A percentile compares a stretch with the other conserved stretches of the same genome.
Evolutionary conservation across 2,888 invertebrate species (phyloP).

Genomic region (Polydrusus pterygomalis): DNA sequence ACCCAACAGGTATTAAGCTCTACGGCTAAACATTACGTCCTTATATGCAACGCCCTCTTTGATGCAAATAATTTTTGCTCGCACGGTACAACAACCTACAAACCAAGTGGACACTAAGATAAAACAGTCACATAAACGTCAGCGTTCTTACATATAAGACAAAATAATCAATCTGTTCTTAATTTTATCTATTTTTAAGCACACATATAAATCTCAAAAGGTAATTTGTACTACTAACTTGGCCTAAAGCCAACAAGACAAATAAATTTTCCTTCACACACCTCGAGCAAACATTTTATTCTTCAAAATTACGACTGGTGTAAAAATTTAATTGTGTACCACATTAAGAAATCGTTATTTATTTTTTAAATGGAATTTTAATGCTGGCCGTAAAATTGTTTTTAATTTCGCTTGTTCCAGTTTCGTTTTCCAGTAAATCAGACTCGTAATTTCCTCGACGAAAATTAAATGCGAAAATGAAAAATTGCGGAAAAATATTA

Average conservation of each 20-base stretch:
- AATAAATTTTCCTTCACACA: slow-evolving; percentile 30
- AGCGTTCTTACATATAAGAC: too few relatives aligned
- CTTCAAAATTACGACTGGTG: slow-evolving; percentile 26
- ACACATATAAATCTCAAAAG: slow-evolving; percentile 6
- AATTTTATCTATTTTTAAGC: slow-evolving; percentile 26
- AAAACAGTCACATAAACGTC: too few relatives aligned
- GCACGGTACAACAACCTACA: too few relatives aligned
- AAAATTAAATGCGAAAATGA: slow-evolving; percentile 43
- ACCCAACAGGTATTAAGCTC: too few relatives aligned
- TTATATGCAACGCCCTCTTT: too few relatives aligned
- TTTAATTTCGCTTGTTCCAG: slow-evolving; percentile 46
- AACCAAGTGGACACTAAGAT: too few relatives aligned
- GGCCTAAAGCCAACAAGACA: slow-evolving; percentile 13
- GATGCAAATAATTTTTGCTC: too few relatives aligned
- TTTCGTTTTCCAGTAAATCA: slow-evolving; percentile 40
- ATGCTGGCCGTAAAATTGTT: slow-evolving; percentile 45
- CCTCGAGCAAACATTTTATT: slow-evolving; percentile 19
- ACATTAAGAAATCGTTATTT: slow-evolving; percentile 51
- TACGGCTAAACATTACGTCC: too few relatives aligned
- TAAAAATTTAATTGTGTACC: slow-evolving; percentile 46
- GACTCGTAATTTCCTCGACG: slow-evolving; percentile 41
- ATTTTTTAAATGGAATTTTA: slow-evolving; percentile 41
- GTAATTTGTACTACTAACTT: slow-evolving; percentile 17
- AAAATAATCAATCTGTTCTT: slow-evolving; percentile 4
- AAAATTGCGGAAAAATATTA: slow-evolving; percentile 36